Conservation (phyloP, 2,888 invertebrate genomes). For the Siphlonurus alternatus region DNA sequence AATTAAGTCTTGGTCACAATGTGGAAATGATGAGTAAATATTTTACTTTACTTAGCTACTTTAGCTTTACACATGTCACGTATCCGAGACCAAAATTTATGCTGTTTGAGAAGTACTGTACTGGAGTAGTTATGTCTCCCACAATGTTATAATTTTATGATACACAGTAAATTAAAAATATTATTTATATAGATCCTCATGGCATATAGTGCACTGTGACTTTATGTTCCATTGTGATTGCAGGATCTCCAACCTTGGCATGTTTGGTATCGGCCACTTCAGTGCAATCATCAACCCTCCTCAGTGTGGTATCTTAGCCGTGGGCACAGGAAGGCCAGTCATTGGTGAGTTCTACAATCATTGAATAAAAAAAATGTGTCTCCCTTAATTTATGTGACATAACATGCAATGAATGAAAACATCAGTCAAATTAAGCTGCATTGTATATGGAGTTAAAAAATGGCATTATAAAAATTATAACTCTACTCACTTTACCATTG, state of each 20-base stretch:
- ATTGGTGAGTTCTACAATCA: constrained; percentile 21
- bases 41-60: too few relatives aligned
- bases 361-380: neutral
- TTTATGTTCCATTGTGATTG: too few relatives aligned
- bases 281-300: constrained; percentile 51
- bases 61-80: too few relatives aligned
- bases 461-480: neutral
- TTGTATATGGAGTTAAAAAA: too few relatives aligned
- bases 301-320: constrained; percentile 46
- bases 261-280: constrained; percentile 47
- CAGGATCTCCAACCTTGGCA: constrained; percentile 49
- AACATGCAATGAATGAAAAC: neutral
- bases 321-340: constrained; percentile 27
- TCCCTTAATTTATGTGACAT: neutral
- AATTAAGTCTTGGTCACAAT: too few relatives aligned
- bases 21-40: too few relatives aligned
- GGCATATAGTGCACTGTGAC: too few relatives aligned
- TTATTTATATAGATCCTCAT: neutral
- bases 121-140: neutral
- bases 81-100: too few relatives aligned
- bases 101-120: too few relatives aligned
- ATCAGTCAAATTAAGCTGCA: too few relatives aligned
- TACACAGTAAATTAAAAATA: neutral
- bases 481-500: too few relatives aligned
- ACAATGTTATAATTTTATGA: neutral